A percentile compares a stretch with the other conserved stretches of the same genome.
These are phyloP conservation scores for Ectemnius lituratus DNA, from an alignment of 2,888 invertebrate species.

Conservation along the genomic window DNA sequence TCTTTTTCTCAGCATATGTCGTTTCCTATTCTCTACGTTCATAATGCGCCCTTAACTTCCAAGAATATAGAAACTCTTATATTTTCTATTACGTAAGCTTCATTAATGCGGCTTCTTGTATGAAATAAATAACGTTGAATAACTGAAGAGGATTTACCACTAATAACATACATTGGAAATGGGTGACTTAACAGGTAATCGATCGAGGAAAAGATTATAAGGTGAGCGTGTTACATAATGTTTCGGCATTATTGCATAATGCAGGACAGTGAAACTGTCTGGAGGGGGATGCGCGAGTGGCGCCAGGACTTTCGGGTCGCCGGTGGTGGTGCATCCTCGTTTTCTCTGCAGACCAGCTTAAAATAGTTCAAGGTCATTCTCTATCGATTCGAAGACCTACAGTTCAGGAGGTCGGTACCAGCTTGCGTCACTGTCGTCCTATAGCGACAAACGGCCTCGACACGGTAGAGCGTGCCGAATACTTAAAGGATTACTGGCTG, in stretches of 20 bases:
- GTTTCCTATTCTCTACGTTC: too few species aligned
- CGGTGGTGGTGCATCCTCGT: conserved; percentile 30
- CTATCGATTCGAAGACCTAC: conserved; percentile 67
- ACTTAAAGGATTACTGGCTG: conserved; percentile 52
- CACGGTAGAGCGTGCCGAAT: conserved; percentile 51
- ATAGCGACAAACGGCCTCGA: conserved; percentile 52
- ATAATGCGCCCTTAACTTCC: too few species aligned
- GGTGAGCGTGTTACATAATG: conserved; percentile 3
- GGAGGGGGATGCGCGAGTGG: conserved; percentile 9
- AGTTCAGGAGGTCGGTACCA: conserved; percentile 63
- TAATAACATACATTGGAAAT: too few species aligned
- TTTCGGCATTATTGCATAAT: not conserved
- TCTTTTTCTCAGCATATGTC: too few species aligned
- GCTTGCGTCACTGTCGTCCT: conserved; percentile 56
- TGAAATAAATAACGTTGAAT: too few species aligned
- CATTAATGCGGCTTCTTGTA: too few species aligned
- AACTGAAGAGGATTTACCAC: too few species aligned
- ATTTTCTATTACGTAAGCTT: too few species aligned
- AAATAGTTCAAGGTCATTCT: conserved; percentile 72
- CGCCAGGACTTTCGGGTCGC: conserved; percentile 39
- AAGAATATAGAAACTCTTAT: too few species aligned
- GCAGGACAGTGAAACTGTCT: conserved; percentile 50
- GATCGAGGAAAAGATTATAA: too few species aligned
- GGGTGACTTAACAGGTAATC: too few species aligned
- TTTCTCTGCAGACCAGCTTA: conserved; percentile 56